Conservation (phyloP, 2,888 invertebrate genomes). For the Sipha maydis region DNA sequence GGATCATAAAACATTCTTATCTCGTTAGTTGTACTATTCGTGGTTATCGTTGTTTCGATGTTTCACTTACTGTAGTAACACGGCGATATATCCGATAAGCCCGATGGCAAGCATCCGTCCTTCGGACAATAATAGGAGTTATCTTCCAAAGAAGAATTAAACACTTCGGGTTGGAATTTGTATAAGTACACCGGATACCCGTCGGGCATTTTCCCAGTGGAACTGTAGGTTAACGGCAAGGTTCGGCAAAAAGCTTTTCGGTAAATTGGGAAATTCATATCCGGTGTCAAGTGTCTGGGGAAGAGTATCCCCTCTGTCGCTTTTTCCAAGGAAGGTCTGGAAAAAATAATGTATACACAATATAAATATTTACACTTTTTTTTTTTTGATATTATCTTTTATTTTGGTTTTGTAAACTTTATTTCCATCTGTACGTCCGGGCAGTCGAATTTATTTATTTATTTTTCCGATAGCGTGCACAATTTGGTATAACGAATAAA, state of each 20-base stretch:
- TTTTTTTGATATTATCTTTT: background rate
- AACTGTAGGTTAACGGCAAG: constrained; percentile 71
- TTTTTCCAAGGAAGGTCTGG: constrained; percentile 71
- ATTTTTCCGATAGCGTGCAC: too few relatives aligned
- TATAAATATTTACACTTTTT: constrained; percentile 66
- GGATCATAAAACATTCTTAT: too few relatives aligned
- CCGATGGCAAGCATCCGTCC: constrained; percentile 71
- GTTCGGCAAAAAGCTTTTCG: constrained; percentile 82
- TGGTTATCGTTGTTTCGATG: background rate
- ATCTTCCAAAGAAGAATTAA: constrained; percentile 71
- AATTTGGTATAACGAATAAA: too few relatives aligned
- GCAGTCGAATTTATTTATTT: too few relatives aligned
- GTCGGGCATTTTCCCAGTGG: constrained; percentile 66
- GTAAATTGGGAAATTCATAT: constrained; percentile 73
- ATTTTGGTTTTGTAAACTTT: background rate
- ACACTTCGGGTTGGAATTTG: constrained; percentile 73
- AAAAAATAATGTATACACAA: too few relatives aligned
- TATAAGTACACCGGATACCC: constrained; percentile 75
- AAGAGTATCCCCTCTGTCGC: constrained; percentile 79
- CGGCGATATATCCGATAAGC: constrained; percentile 76
- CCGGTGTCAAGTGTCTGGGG: constrained; percentile 73
- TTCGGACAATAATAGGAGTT: constrained; percentile 75
- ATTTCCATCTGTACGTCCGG: background rate
- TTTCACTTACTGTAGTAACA: constrained; percentile 77
- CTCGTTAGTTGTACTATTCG: too few relatives aligned